Base-by-base conservation (phyloP, 1,140 invertebrate genomes). In the Drosophila auraria region DNA sequence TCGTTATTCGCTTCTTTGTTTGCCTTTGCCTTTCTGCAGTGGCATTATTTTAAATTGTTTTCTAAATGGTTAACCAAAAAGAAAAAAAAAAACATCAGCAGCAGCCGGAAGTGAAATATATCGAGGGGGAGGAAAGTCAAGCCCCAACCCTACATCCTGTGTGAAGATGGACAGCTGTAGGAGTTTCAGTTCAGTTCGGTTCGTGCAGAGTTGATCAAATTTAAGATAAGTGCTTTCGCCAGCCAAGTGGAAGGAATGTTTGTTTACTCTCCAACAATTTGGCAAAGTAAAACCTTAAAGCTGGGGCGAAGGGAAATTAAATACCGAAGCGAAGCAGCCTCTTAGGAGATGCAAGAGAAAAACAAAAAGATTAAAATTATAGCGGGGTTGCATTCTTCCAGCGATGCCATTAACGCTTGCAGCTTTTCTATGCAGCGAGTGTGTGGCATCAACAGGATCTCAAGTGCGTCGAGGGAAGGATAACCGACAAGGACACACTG, bases 11-110 rank as follows among this genome's bases (percentile, higher is more conserved):
- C 68, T 15, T 15, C 38, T 25, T 40, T 75, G 61, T 83, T 71
- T 83, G 81, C 70, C 45, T 57, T 83, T 77, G 51, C 74, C 65
- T 70, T 53, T 54, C 62, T 80, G 80, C 70, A 80, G n/a, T 61
- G 62, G 73, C 77, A 80, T 69, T 80, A 69, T 73, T 81, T 78
- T 57, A 84, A 84, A 84, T 84, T 84, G 82, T 84, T 73, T 84
- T 84, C 59, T 78, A 83, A 83, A 83, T 70, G 80, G 53, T 69
- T 57, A 49, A 74, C 73, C 64, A 59, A 58, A 82, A 73, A 70
- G 64, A 17, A 71, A 71, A 14, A 11, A 8, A 4, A 30, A 53
- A 25, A 23, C 15, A 53, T 5, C 20, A 40, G 4, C 54, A 57
- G 54, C 54, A 25, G 17, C 44, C 42, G 64, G 50, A 71, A 71